Evolutionary conservation across 37 sponge, comb jelly and placozoan species (phyloP).

Genomic region (Diacarnus erythraeanus): DNA sequence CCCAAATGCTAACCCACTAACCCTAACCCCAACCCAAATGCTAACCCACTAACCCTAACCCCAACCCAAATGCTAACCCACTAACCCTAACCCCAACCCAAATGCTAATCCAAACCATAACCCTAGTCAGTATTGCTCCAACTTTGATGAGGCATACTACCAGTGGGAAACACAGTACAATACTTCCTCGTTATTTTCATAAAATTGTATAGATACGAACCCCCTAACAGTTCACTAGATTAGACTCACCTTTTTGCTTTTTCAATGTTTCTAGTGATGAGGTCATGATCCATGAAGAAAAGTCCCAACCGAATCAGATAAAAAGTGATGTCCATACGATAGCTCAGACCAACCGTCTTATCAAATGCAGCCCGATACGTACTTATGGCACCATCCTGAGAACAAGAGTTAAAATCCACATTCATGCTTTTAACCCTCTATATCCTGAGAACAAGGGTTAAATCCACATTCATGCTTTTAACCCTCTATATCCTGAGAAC

Average conservation of each 20-base stretch:
- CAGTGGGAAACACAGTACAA: no score
- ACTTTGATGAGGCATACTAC: no score
- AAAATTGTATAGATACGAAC: no score
- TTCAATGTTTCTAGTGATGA: slow-evolving; percentile 83
- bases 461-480: not conserved
- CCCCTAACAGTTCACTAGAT: no score
- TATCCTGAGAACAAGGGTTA: not conserved
- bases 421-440: not conserved
- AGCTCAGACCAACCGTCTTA: slow-evolving; percentile 89
- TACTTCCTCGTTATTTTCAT: no score
- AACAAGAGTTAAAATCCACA: not conserved
- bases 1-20: no score
- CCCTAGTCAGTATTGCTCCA: no score
- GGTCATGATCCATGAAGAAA: slow-evolving; percentile 93
- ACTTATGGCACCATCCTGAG: slow-evolving; percentile 52
- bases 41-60: no score
- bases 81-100: not conserved
- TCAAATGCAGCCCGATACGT: slow-evolving; percentile 46
- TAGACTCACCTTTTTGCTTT: slow-evolving; percentile 90
- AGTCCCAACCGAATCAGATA: slow-evolving; percentile 89
- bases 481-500: not conserved
- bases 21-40: no score
- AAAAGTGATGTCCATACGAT: slow-evolving; percentile 93
- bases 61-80: no score
- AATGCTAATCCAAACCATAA: no score